phyloP scores from a whole-genome alignment of 2,113 vertebrate species.

The Cettia cetti region DNA sequence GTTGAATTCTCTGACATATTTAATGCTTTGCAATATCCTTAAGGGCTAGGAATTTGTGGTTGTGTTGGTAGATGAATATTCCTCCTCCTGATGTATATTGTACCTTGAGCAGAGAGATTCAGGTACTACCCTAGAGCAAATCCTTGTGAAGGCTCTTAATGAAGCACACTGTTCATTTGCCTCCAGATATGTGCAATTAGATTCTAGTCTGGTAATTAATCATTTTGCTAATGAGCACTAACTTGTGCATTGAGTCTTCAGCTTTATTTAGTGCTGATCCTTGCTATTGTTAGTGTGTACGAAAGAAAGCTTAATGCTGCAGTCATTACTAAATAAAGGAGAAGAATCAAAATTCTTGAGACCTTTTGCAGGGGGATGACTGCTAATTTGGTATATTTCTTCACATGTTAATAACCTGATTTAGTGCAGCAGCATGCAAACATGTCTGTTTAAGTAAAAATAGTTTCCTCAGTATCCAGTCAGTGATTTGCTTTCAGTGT shows the following conservation, averaged over 20 bases:
- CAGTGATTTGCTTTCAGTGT: not conserved
- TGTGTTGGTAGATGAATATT: conserved; percentile 5
- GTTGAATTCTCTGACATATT: conserved; percentile 20
- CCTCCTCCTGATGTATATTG: not conserved
- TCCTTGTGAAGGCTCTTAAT: not conserved
- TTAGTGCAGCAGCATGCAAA: not conserved
- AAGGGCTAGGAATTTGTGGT: not conserved
- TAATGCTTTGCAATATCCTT: conserved; percentile 11
- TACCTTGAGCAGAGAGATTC: not conserved
- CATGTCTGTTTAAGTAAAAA: not conserved
- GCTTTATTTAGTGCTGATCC: not conserved
- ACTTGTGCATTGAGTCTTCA: not conserved
- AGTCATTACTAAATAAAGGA: not conserved
- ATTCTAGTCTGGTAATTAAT: conserved; percentile 6
- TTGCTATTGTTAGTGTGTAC: not conserved
- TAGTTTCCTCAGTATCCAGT: not conserved
- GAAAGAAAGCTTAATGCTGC: not conserved
- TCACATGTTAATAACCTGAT: not conserved
- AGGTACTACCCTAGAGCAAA: not conserved
- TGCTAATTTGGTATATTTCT: not conserved
- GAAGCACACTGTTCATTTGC: not conserved
- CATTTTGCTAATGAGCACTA: not conserved
- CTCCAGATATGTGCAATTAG: not conserved
- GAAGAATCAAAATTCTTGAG: not conserved
- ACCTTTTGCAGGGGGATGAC: not conserved